A percentile compares a stretch with the other conserved stretches of the same genome.
Conservation (phyloP, 2,888 invertebrate species). For the Fissipunctia ypsillon region DNA sequence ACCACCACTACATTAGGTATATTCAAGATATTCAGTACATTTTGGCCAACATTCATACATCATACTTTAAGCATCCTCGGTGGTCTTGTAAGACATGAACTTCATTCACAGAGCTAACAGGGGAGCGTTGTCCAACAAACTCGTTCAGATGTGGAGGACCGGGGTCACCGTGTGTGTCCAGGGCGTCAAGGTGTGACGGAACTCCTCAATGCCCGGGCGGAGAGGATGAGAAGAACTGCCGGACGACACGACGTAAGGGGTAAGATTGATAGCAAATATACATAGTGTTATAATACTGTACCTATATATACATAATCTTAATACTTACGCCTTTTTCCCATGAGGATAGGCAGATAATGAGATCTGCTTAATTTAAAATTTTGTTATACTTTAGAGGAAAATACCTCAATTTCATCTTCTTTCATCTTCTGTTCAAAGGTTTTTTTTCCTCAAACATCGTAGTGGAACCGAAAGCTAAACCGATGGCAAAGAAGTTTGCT, state of each 20-base stretch:
- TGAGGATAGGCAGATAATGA: neutral
- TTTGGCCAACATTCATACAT: conserved; percentile 3
- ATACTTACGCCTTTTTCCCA: neutral
- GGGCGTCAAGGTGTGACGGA: conserved; percentile 95
- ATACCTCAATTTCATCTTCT: neutral
- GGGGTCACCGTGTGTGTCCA: conserved; percentile 93
- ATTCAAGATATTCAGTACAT: neutral
- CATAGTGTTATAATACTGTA: too few species aligned
- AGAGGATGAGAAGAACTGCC: conserved; percentile 93
- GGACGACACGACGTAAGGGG: conserved; percentile 90
- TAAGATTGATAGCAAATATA: conserved; percentile 63
- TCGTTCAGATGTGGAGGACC: conserved; percentile 93
- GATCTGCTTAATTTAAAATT: too few species aligned
- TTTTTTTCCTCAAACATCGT: neutral
- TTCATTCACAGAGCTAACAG: conserved; percentile 78
- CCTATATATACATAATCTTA: too few species aligned
- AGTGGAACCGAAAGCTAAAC: neutral
- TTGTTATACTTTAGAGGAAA: neutral
- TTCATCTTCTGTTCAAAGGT: neutral
- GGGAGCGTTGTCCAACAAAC: conserved; percentile 92
- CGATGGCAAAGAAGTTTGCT: neutral
- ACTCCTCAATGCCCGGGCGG: conserved; percentile 94
- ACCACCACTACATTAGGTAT: neutral
- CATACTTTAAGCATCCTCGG: neutral
- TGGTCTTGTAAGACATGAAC: conserved; percentile 1